Base-by-base conservation (phyloP, 2,797 vertebrate genomes). In the Spinus olivaceus region DNA sequence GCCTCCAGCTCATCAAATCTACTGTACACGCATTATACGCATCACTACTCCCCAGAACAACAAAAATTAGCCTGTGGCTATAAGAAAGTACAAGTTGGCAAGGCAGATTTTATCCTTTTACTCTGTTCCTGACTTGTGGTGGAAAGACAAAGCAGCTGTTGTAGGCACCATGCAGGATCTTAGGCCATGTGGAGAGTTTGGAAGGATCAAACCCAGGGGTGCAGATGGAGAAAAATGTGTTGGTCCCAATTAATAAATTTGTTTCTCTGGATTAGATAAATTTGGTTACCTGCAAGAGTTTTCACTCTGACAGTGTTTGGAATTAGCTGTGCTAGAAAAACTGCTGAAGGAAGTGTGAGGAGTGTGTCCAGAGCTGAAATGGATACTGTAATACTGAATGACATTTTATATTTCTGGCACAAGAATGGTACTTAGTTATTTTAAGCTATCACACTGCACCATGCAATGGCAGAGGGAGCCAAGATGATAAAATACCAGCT, bases 341-440 rank as follows among this genome's bases (percentile, higher is more conserved):
- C 37, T 35, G 72, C 49, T 25, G 30, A 7, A 28, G 66, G 72
- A 74, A 57, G 67, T 0, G 47, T 66, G 35, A 41, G 59, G 54
- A 49, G 37, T 7, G 25, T 35, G 79, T 88, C 61, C 82, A 39
- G 4, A 25, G 49, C 78, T 54, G 81, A 50, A 67, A 80, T 49
- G 67, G 92, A 73, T 88, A 39, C 64, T 81, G 22, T 86, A 93
- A 92, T 77, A 87, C 51, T 35, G 63, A 66, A 57, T 84, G 94
- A 72, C 71, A 66, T 35, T 42, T 70, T 30, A 32, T 78, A 95
- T 89, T 93, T 86, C 69, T 54, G 93, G 83, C 83, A 49, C 67
- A 78, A 87, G 82, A 82, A 81, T 72, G 61, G 81, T 27, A n/a
- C 54, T 80, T 85, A 82, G 95, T 72, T 95, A 95, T 96, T 94